Evolutionary conservation across 1,140 invertebrate genomes (phyloP), one percentile per base, ranked within the genome.

Genomic region (Heliconius nattereri): DNA sequence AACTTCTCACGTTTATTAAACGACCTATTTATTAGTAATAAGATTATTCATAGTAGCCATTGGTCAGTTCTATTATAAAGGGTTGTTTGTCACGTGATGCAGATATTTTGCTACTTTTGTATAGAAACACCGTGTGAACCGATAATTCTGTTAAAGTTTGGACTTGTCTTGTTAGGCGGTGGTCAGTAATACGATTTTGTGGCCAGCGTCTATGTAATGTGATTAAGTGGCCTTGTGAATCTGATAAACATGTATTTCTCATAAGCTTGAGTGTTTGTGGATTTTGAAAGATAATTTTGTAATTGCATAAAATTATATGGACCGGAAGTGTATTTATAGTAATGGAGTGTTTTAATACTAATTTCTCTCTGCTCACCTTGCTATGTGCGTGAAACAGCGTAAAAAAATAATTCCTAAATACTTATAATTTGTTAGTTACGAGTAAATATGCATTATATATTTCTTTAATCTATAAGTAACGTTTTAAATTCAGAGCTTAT

Each of bases 151-250:
- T 66, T 66, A 66, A 19, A 60, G 9, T 66, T 29, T n/a, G 35
- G 71, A 40, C 71, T 23, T 45, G 35, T n/a, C 35, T 73, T 49
- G 45, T 66, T 29, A 11, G 60, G 26, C 26, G 40, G 13, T 78
- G 86, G 86, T 86, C 85, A 85, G 81, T 90, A 90, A 90, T 90
- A 83, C 76, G 83, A 90, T 90, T 87, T 85, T 26, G 76, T 82
- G 85, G 85, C 81, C 82, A 84, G 60, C 79, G 79, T 79, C 74
- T 72, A 40, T 40, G 57, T 87, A 89, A 89, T 82, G 79, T 81
- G 76, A 83, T 89, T 87, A 89, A 57, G n/a, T 78, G 81, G 74
- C 71, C 75, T 82, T 89, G 87, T 78, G 87, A 89, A 87, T 20
- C 7, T 57, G 3, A 19, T 26, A 66, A 19, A 20, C 19, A 7